These are phyloP conservation scores for Xiphophorus birchmanni DNA, from an alignment of 2,797 vertebrate species.

Conservation along the genomic window DNA sequence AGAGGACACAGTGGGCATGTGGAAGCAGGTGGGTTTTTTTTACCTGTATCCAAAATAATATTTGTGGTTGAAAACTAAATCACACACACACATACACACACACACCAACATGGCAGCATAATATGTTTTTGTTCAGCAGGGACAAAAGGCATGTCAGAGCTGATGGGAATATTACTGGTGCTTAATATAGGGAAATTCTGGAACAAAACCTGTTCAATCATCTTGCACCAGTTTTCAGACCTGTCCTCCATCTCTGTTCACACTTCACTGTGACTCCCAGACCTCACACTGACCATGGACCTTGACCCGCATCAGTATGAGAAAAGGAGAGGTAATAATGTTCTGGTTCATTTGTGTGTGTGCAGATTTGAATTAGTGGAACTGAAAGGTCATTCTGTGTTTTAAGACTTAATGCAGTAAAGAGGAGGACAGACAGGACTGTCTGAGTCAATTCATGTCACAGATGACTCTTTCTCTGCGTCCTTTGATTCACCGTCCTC, in stretches of 20 bases:
- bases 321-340: background rate
- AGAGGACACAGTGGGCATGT: background rate
- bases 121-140: background rate
- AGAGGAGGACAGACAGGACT: slow-evolving; percentile 38
- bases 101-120: background rate
- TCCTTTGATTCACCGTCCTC: slow-evolving; percentile 72
- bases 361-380: slow-evolving; percentile 2
- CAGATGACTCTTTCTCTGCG: slow-evolving; percentile 49
- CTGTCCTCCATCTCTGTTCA: background rate
- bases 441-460: slow-evolving; percentile 69
- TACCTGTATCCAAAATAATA: background rate
- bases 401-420: slow-evolving; percentile 16
- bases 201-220: background rate
- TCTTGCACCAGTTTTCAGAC: background rate
- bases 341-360: background rate
- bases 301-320: background rate
- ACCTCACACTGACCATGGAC: background rate
- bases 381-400: slow-evolving; percentile 22
- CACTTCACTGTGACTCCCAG: background rate
- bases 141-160: background rate
- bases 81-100: background rate
- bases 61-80: background rate
- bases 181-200: background rate
- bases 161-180: background rate
- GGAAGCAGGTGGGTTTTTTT: background rate